A percentile compares a stretch with the other conserved stretches of the same genome.
Evolutionary conservation across 2,888 invertebrate genomes (phyloP).

Genomic region (Tetropium fuscum): DNA sequence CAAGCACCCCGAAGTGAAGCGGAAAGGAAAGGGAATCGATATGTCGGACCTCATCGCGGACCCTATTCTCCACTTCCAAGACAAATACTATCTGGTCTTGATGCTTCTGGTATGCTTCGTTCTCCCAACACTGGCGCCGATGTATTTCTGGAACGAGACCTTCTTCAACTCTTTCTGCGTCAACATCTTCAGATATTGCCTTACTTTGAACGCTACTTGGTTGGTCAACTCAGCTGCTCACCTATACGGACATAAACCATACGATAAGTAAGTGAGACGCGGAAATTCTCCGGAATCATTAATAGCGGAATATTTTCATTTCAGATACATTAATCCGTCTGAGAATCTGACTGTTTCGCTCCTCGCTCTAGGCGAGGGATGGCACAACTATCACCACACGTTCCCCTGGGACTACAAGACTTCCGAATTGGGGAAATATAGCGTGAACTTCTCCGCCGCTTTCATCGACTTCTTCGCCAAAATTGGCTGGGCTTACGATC

Average conservation of each 20-base stretch:
- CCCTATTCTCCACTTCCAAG: slow-evolving; percentile 86
- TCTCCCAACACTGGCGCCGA: slow-evolving; percentile 80
- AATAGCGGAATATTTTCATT: slow-evolving; percentile 30
- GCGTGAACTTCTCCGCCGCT: slow-evolving; percentile 78
- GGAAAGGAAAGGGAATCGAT: slow-evolving; percentile 88
- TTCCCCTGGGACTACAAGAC: slow-evolving; percentile 73
- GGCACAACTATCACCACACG: slow-evolving; percentile 90
- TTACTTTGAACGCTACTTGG: slow-evolving; percentile 90
- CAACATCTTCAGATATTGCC: slow-evolving; percentile 81
- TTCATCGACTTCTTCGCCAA: slow-evolving; percentile 85
- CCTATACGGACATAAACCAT: slow-evolving; percentile 81
- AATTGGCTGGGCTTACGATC: slow-evolving; percentile 86
- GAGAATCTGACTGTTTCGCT: slow-evolving; percentile 80
- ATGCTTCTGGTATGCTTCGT: slow-evolving; percentile 82
- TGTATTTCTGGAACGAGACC: slow-evolving; percentile 82
- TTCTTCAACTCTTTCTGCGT: slow-evolving; percentile 76
- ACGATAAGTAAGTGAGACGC: slow-evolving; percentile 71
- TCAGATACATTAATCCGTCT: slow-evolving; percentile 78
- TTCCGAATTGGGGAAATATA: slow-evolving; percentile 64
- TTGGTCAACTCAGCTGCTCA: slow-evolving; percentile 92
- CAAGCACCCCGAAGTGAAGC: slow-evolving; percentile 91
- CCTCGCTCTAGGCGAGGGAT: slow-evolving; percentile 84
- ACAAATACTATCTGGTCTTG: slow-evolving; percentile 75
- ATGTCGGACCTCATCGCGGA: slow-evolving; percentile 85
- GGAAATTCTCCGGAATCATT: not conserved